Base-by-base conservation (phyloP, 1,140 invertebrate species). In the Drosophila virilis region DNA sequence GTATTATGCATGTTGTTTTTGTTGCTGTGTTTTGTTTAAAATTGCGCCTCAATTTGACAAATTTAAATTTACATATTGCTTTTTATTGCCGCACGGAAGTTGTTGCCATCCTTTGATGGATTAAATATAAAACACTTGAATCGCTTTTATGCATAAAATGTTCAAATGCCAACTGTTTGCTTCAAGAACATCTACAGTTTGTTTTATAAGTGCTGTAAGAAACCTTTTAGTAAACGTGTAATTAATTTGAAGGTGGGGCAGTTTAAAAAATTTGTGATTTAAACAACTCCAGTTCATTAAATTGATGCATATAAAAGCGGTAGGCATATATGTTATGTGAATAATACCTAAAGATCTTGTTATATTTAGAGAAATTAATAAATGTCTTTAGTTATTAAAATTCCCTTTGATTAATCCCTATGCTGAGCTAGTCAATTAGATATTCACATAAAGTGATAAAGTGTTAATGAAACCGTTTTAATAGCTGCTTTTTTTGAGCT, bases 91-190 rank as follows among this genome's bases (percentile, higher is more conserved):
- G 13, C 51, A 37, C 65, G 71, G 50, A 74, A 74, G 66, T 58
- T 62, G 28, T 46, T 55, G 15, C 32, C 33, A 6, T 55, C 58
- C 50, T 70, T 62, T 54, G 32, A 32, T 42, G 32, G 12, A 32
- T 55, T 12, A 43, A 28, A 33, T 51, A 58, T 42, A 62, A 28
- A n/a, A 4, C 54, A 5, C 15, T 42, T 57, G 38, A n/a, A 13
- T 3, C 9, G 7, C 7, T 28, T 15, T 28, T 32, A n/a, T n/a
- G 0, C 17, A 40, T 17, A 13, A 28, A 64, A 55, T 61, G 69
- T 50, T 43, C 67, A 66, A 73, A 51, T 51, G 65, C 15, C 67
- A 82, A 86, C 64, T 78, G 75, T 28, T 62, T 43, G 40, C 42
- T 9, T 60, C 42, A 17, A 52, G 42, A 48, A 65, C 13, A 38